Base-by-base conservation (phyloP, 2,113 vertebrate species). In the Hipposideros armiger region DNA sequence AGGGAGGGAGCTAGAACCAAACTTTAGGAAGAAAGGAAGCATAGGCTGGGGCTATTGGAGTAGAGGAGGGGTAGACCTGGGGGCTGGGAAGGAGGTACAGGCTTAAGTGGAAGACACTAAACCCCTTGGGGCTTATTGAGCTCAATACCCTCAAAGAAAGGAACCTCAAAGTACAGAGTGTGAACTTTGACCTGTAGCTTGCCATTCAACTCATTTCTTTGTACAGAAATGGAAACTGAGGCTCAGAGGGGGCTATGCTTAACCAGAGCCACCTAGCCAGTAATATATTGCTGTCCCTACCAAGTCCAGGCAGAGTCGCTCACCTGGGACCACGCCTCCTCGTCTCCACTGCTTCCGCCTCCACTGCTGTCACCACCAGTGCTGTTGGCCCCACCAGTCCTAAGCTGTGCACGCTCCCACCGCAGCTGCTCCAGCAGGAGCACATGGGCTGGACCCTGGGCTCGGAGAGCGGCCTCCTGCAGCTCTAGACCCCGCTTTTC, bases 401-500 rank as follows among this genome's bases (percentile, higher is more conserved):
- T 30, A 0, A 90, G 69, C 4, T 98, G 60, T 0, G 95, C 94
- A 62, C 47, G 88, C 86, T 99, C 99, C 77, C 98, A 94, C 82
- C 85, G 67, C 94, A 99, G 97, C 90, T 98, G 98, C 83, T 98
- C 98, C n/a, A 99, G 96, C 52, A 99, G 96, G 42, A 99, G 98
- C 47, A 56, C 60, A 28, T 98, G 98, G 0, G 98, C 98, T 0
- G 98, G 98, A 36, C 99, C 99, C 94, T 98, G 99, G 0, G 98
- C 98, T 20, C 98, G 98, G 82, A 99, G 99, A 7, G 98, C 98
- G 0, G 98, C 98, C 58, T 98, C 97, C 83, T 97, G 97, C 96
- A 99, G 97, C 95, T 99, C 99, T 95, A 99, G 95, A 22, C 98
- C 98, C 36, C 98, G 74, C 93, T 99, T 99, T 95, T 99, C 99